Evolutionary conservation across 1,140 invertebrate species (phyloP).

Genomic region (Notospermus geniculatus): DNA sequence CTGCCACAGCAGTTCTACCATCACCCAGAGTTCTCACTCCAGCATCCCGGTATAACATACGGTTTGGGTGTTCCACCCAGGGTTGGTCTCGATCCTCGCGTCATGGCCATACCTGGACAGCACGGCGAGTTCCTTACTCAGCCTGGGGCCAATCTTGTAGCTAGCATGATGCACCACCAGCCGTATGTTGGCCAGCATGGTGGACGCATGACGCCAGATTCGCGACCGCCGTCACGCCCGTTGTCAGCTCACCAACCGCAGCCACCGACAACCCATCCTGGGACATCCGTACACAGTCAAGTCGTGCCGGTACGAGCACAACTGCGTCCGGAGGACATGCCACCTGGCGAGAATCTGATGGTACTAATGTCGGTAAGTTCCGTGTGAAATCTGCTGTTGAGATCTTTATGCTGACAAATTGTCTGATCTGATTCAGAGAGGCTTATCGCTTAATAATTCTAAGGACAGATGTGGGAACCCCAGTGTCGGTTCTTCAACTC

Average conservation of each 20-base stretch:
- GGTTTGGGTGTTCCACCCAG: neutral
- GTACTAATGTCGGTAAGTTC: slow-evolving; percentile 2
- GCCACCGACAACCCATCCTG: slow-evolving; percentile 9
- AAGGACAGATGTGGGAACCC: too few species aligned
- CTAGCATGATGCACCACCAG: slow-evolving; percentile 7
- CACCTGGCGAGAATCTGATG: neutral
- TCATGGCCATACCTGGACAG: neutral
- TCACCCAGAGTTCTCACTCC: neutral
- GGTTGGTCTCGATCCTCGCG: neutral
- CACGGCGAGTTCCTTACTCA: neutral
- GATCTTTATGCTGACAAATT: too few species aligned
- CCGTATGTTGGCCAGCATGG: slow-evolving; percentile 11
- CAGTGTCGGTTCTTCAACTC: too few species aligned
- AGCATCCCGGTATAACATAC: slow-evolving; percentile 8
- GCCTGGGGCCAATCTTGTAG: slow-evolving; percentile 8
- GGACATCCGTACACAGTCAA: neutral
- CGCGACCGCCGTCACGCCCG: slow-evolving; percentile 7
- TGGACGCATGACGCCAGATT: neutral
- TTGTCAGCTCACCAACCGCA: slow-evolving; percentile 8
- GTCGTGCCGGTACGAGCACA: slow-evolving; percentile 8
- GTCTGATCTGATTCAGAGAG: too few species aligned
- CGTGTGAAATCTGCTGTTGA: too few species aligned
- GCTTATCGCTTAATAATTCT: too few species aligned
- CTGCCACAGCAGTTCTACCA: neutral
- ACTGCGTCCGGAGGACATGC: neutral